These are phyloP conservation scores for Pristis pectinata DNA, from an alignment of 2,797 vertebrate genomes.

Conservation along the genomic window DNA sequence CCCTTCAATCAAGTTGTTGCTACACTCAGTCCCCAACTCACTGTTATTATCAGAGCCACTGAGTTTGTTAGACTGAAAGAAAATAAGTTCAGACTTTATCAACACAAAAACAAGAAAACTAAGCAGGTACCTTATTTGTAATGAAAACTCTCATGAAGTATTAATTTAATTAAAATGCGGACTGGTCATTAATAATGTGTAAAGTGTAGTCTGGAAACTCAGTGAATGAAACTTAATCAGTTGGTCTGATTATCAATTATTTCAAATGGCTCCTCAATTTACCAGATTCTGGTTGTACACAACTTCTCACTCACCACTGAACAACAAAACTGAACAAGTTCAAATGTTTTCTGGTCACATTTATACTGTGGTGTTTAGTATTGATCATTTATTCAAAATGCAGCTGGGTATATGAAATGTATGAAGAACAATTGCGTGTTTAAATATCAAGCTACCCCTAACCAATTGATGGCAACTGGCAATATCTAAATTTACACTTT, in stretches of 20 bases:
- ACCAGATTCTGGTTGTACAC: slow-evolving; percentile 65
- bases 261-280: slow-evolving; percentile 78
- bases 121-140: slow-evolving; percentile 74
- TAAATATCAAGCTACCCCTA: background rate
- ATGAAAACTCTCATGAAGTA: slow-evolving; percentile 93
- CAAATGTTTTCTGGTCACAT: background rate
- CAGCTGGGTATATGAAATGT: background rate
- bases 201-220: slow-evolving; percentile 60
- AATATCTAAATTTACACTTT: background rate
- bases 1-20: background rate
- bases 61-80: background rate
- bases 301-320: slow-evolving; percentile 41
- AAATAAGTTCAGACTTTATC: slow-evolving; percentile 53
- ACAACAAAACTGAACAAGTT: background rate
- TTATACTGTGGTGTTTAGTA: background rate
- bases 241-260: slow-evolving; percentile 86
- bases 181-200: slow-evolving; percentile 72
- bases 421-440: too few species aligned
- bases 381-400: background rate
- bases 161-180: slow-evolving; percentile 89
- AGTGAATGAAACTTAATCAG: slow-evolving; percentile 72
- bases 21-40: background rate
- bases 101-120: slow-evolving; percentile 76
- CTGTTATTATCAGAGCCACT: background rate
- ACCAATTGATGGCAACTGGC: background rate